Evolutionary conservation across 2,888 invertebrate genomes (phyloP).

Genomic region (Strigamia crassipes): DNA sequence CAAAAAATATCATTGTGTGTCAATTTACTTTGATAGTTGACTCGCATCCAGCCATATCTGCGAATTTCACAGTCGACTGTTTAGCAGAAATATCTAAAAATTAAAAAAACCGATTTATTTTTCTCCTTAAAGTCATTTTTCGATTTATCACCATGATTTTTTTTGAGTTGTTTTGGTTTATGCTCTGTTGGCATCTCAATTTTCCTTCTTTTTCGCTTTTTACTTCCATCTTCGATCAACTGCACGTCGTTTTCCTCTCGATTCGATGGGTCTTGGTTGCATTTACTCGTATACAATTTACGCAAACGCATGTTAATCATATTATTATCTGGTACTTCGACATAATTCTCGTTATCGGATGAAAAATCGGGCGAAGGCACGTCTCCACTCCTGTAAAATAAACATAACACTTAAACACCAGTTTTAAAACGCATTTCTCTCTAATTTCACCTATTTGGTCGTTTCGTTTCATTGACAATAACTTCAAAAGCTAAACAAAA

Average conservation of each 20-base stretch:
- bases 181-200: background rate
- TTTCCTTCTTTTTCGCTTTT: background rate
- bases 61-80: too few species aligned
- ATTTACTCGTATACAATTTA: background rate
- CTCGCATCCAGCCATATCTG: too few species aligned
- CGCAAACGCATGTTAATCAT: background rate
- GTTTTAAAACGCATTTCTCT: too few species aligned
- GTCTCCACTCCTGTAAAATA: background rate
- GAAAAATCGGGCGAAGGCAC: background rate
- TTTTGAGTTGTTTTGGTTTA: background rate
- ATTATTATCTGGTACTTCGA: background rate
- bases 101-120: too few species aligned
- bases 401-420: too few species aligned
- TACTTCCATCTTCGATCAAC: background rate
- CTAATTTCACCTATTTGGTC: background rate
- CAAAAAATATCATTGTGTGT: background rate
- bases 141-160: background rate
- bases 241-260: background rate
- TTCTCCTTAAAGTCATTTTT: background rate
- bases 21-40: too few species aligned
- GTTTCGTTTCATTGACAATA: background rate
- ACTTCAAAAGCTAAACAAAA: background rate
- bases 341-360: constrained; percentile 26
- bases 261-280: background rate
- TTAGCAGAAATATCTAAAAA: background rate